These are phyloP conservation scores for Agrypnia vestita DNA, from an alignment of 1,140 invertebrate genomes.

Conservation along the genomic window DNA sequence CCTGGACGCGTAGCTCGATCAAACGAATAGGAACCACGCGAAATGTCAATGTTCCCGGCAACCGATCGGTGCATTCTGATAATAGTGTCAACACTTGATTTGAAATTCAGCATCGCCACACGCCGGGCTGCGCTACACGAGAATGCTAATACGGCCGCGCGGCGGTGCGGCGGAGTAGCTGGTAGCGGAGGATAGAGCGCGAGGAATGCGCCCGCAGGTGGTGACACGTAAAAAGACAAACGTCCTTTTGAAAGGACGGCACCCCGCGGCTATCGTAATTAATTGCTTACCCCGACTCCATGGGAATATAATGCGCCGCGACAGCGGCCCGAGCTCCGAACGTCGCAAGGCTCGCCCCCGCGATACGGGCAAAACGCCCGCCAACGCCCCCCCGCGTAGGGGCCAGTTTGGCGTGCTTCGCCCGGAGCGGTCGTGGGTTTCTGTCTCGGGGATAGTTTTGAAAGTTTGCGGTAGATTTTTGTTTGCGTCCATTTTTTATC, in stretches of 20 bases:
- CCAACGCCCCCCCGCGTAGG: not conserved
- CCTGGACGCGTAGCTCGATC: no score
- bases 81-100: no score
- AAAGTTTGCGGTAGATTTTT: slow-evolving; percentile 51
- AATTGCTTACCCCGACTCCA: slow-evolving; percentile 59
- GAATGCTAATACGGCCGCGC: no score
- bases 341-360: not conserved
- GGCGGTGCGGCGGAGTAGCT: no score
- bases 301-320: slow-evolving; percentile 59
- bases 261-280: slow-evolving; percentile 59
- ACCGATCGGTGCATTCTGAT: no score
- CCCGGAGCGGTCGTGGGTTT: not conserved
- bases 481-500: slow-evolving; percentile 51
- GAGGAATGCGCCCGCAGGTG: slow-evolving; percentile 52
- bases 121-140: no score
- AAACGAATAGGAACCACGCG: no score
- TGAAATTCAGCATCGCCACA: no score
- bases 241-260: slow-evolving; percentile 61
- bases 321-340: slow-evolving; percentile 18
- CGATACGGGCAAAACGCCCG: not conserved
- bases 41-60: no score
- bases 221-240: slow-evolving; percentile 62
- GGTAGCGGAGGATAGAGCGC: slow-evolving; percentile 18
- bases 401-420: not conserved
- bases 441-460: slow-evolving; percentile 38